Evolutionary conservation across 2,113 vertebrate genomes (phyloP).

Genomic region (Mustelus asterias): DNA sequence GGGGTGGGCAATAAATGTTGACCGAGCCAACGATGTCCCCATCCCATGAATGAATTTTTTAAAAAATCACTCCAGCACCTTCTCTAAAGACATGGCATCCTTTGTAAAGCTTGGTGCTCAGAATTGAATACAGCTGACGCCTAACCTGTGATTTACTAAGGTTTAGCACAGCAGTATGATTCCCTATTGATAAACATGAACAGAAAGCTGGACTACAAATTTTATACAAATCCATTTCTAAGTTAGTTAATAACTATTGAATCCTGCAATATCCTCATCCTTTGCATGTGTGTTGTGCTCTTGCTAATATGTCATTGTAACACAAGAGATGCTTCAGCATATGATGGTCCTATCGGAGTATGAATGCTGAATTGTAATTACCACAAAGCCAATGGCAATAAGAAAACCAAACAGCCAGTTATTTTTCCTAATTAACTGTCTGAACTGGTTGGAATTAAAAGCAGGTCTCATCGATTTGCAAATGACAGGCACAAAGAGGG

Average conservation of each 20-base stretch:
- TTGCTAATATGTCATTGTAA: not conserved
- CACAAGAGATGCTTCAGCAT: not conserved
- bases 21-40: too few relatives aligned
- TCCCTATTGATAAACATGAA: not conserved
- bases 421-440: conserved; percentile 52
- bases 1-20: too few relatives aligned
- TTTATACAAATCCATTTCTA: not conserved
- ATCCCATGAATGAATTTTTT: too few relatives aligned
- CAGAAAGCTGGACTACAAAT: not conserved
- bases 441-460: conserved; percentile 47
- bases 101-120: not conserved
- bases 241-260: not conserved
- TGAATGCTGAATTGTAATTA: conserved; percentile 29
- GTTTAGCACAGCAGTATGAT: not conserved
- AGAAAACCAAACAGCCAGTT: conserved; percentile 25
- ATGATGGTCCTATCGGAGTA: not conserved
- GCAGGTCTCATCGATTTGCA: conserved; percentile 54
- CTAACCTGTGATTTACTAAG: not conserved
- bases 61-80: not conserved
- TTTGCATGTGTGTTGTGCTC: not conserved
- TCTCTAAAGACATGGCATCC: not conserved
- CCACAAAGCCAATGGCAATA: conserved; percentile 24
- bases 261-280: not conserved
- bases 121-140: not conserved
- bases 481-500: conserved; percentile 47